Conservation (phyloP, 2,888 invertebrate genomes). For the Drosophila differens region DNA sequence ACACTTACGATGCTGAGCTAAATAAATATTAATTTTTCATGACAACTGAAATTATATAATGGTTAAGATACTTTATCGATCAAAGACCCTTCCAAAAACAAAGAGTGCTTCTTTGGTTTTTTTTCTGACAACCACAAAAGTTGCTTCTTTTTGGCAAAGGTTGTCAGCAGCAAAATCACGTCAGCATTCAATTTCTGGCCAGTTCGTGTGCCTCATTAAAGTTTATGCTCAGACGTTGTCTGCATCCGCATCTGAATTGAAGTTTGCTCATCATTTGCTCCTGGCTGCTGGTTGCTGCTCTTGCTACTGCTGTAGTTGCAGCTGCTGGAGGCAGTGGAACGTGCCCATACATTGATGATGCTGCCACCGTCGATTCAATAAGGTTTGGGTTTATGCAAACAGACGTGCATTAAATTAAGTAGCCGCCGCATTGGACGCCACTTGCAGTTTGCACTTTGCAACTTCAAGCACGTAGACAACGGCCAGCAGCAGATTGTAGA, state of each 20-base stretch:
- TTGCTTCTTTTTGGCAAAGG: constrained; percentile 1
- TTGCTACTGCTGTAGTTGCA: constrained; percentile 23
- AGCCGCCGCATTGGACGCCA: constrained; percentile 69
- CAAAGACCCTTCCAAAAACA: not conserved
- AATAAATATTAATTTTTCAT: not conserved
- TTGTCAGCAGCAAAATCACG: constrained; percentile 65
- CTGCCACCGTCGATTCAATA: constrained; percentile 69
- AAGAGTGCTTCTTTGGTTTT: not conserved
- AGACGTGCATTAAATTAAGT: constrained; percentile 82
- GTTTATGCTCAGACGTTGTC: constrained; percentile 72
- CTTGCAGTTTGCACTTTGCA: constrained; percentile 54
- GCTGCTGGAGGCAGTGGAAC: constrained; percentile 65
- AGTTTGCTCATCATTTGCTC: constrained; percentile 81
- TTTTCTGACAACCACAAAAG: not conserved
- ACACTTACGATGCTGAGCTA: not conserved
- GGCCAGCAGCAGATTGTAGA: constrained; percentile 31
- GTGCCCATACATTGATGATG: constrained; percentile 82
- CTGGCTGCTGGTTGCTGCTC: constrained; percentile 36
- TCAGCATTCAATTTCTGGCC: constrained; percentile 74
- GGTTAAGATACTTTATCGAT: not conserved
- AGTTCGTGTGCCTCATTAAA: constrained; percentile 80
- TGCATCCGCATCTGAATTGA: constrained; percentile 59
- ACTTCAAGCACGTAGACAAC: constrained; percentile 68
- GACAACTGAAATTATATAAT: not conserved
- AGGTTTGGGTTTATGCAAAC: constrained; percentile 81